phyloP scores from a whole-genome alignment of 2,797 vertebrate genomes.

The Rhincodon typus region DNA sequence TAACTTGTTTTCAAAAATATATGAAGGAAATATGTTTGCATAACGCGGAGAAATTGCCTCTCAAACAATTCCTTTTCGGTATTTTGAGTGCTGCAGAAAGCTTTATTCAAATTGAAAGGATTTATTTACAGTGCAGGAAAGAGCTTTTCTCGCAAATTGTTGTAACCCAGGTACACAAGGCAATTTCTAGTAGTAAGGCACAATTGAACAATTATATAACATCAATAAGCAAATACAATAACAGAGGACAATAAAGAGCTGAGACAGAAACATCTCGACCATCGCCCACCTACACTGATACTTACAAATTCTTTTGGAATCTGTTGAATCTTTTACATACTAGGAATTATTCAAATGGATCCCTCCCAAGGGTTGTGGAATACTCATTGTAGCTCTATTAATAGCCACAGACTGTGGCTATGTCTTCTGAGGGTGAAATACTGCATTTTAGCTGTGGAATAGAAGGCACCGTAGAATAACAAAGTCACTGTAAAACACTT shows the following conservation, averaged over 20 bases:
- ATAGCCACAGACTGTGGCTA: background rate
- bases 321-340: background rate
- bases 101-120: background rate
- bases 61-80: background rate
- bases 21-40: background rate
- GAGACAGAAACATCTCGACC: background rate
- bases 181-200: background rate
- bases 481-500: too few species aligned
- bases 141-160: constrained; percentile 6
- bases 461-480: background rate
- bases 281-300: background rate
- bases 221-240: background rate
- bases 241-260: background rate
- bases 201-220: background rate
- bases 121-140: background rate
- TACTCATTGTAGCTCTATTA: constrained; percentile 9
- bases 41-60: background rate
- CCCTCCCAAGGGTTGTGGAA: background rate
- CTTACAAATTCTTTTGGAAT: background rate
- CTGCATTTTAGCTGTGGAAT: background rate
- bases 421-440: background rate
- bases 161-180: background rate
- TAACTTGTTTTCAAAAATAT: background rate
- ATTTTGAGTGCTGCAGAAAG: background rate
- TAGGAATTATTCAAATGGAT: constrained; percentile 15